Evolutionary conservation across 2,888 invertebrate species (phyloP), one percentile per base, ranked within the genome.

Genomic region (Terebella lapidaria): DNA sequence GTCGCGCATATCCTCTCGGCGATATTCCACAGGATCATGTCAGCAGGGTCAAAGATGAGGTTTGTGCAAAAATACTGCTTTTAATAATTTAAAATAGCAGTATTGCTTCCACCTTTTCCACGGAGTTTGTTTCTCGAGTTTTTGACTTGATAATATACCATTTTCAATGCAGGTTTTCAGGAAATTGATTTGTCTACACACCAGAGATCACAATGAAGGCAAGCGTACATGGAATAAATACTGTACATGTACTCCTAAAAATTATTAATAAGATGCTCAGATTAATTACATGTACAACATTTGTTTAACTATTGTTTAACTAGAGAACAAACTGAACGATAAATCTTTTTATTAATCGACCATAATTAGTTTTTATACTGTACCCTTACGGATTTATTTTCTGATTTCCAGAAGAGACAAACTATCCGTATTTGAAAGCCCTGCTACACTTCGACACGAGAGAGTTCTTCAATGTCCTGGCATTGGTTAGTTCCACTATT

Each of bases 381-480:
- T 49, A n/a, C n/a, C n/a, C n/a, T n/a, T n/a, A n/a, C n/a, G n/a
- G n/a, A n/a, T n/a, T n/a, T n/a, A n/a, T n/a, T n/a, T n/a, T n/a
- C n/a, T 35, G 42, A n/a, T 24, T 49, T 61, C 25, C 64, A 70
- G 75, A 71, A 61, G 79, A 78, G 62, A 69, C 71, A 1, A 67
- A 69, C 4, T 78, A 74, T 64, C 78, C 77, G 2, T 71, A 75
- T 58, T 67, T 84, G 49, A 71, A 89, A 65, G 86, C 89, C 0
- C 81, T 93, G 53, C 81, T 93, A 5, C 86, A 86, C 68, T 93
- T 91, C 75, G 91, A 93, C 76, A 89, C 89, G 0, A 84, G 89
- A 57, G 93, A 92, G 74, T 91, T 91, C 68, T 83, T 92, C 46
- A 92, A 92, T 79, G 91, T 91, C 2, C 84, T 92, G 56, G 87